Conservation (phyloP, 1,140 invertebrate species). For the Ostrea edulis region DNA sequence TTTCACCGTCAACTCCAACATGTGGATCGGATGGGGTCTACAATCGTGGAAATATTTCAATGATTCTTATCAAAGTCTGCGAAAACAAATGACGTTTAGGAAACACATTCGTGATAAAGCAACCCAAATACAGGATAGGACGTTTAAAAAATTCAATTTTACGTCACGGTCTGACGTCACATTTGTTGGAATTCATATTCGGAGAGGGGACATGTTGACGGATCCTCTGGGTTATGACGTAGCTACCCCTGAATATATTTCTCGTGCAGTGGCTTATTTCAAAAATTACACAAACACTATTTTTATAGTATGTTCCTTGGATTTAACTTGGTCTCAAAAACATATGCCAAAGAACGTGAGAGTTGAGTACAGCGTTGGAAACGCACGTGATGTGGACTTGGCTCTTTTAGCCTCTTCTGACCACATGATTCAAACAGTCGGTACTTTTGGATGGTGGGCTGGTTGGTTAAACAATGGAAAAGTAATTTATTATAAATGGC, state of each 20-base stretch:
- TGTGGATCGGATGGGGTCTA: constrained; percentile 10
- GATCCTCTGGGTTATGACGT: constrained; percentile 57
- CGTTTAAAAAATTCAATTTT: constrained; percentile 27
- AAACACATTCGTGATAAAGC: constrained; percentile 14
- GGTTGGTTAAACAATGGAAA: constrained; percentile 67
- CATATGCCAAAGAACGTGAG: constrained; percentile 39
- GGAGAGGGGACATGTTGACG: constrained; percentile 57
- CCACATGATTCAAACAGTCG: constrained; percentile 69
- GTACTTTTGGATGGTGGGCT: constrained; percentile 72
- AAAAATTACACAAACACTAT: constrained; percentile 42
- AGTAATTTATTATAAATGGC: constrained; percentile 67
- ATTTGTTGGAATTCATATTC: constrained; percentile 59
- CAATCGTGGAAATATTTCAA: constrained; percentile 53
- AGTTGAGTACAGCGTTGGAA: constrained; percentile 13
- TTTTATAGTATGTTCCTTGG: constrained; percentile 58
- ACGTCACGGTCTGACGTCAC: constrained; percentile 32
- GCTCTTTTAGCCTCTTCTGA: constrained; percentile 63
- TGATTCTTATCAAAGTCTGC: constrained; percentile 32
- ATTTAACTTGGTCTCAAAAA: constrained; percentile 44
- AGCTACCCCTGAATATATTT: constrained; percentile 58
- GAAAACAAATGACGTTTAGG: constrained; percentile 44
- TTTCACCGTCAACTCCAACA: neutral
- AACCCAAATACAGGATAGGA: neutral
- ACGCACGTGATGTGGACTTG: constrained; percentile 62
- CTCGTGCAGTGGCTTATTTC: constrained; percentile 57